These are phyloP conservation scores for Eunapius fragilis DNA, from an alignment of 37 sponge, comb jelly and placozoan genomes.

Conservation along the genomic window DNA sequence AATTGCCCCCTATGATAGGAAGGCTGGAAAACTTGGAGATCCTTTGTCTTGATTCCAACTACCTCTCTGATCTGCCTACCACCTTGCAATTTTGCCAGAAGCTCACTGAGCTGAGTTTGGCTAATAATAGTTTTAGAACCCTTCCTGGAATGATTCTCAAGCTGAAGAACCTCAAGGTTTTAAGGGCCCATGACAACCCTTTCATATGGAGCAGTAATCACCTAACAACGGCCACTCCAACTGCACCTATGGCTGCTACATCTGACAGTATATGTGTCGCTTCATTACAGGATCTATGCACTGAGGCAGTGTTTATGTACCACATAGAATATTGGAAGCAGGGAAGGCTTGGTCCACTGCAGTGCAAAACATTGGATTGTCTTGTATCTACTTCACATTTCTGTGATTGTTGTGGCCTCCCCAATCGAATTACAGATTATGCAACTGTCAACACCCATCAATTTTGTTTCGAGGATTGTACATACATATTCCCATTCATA, in stretches of 20 bases:
- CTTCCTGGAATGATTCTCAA: constrained; percentile 51
- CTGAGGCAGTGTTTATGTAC: constrained; percentile 20
- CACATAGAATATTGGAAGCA: constrained; percentile 60
- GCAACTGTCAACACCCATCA: neutral
- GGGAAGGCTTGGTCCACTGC: constrained; percentile 26
- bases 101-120: constrained; percentile 31
- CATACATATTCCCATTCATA: constrained; percentile 31
- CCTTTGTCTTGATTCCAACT: constrained; percentile 50
- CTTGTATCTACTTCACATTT: constrained; percentile 21
- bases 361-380: constrained; percentile 64
- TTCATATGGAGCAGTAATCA: neutral
- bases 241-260: neutral
- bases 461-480: constrained; percentile 10
- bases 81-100: constrained; percentile 64
- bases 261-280: constrained; percentile 9
- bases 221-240: neutral
- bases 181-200: constrained; percentile 47
- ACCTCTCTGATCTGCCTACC: constrained; percentile 52
- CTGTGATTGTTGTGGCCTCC: constrained; percentile 47
- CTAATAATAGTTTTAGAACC: constrained; percentile 16
- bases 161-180: constrained; percentile 35
- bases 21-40: constrained; percentile 56
- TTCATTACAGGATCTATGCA: constrained; percentile 37
- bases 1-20: constrained; percentile 65
- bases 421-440: neutral